Evolutionary conservation across 2,888 invertebrate species (phyloP), one percentile per base, ranked within the genome.

Genomic region (Thecophora atra): DNA sequence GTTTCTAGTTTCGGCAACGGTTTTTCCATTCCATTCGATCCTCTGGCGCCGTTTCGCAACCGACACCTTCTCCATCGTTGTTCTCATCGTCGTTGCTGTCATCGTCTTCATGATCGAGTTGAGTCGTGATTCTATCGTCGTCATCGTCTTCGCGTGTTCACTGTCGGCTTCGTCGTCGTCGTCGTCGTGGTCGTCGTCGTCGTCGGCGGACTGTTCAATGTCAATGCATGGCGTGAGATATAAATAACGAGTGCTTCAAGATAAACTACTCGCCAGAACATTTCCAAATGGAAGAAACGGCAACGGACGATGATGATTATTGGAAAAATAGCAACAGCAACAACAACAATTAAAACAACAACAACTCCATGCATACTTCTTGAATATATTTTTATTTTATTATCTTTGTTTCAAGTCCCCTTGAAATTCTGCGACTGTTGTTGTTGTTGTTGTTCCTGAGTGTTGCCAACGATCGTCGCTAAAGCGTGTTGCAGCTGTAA

Each of bases 181-280:
- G 63, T 24, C 44, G 63, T 11, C 8, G 5, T 24, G 58, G 8
- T 21, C 26, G 26, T 30, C 63, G 19, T n/a, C 19, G 19, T 30
- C 19, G 15, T 28, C 21, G 56, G 4, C 76, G 72, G 76, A 77
- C 75, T 77, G 77, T 78, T 78, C 79, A 79, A 78, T 76, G 76
- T 76, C 76, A 76, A 72, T 73, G 70, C 67, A 74, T 69, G 75
- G 75, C 75, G 71, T 70, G 70, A 37, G 71, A 73, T 77, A 80
- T 77, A 78, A 83, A 82, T 80, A 78, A 80, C 37, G 37, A 37
- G 37, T 37, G 37, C 79, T 81, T 83, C 82, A 83, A 83, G 83
- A 82, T 76, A 80, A 83, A 83, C 82, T 75, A 79, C 81, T 81
- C 79, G 78, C 69, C 30, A 62, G 66, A 64, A 71, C 44, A 42